Percentiles rank a stretch among this genome's conserved stretches.
Evolutionary conservation across 2,888 invertebrate species (phyloP).

Genomic region (Pollenia griseotomentosa): DNA sequence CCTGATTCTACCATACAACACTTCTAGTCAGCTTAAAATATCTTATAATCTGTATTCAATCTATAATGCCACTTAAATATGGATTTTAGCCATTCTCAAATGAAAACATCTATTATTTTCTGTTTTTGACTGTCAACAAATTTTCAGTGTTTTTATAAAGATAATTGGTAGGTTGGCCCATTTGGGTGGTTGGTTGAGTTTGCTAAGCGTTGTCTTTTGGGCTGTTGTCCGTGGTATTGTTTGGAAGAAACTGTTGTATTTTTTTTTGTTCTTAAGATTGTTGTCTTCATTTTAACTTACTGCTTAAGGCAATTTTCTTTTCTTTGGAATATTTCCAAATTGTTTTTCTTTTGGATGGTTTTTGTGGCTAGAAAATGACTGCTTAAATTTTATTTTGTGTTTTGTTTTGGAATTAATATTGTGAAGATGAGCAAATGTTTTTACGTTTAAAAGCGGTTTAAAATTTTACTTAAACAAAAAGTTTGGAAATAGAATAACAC

Average conservation of each 20-base stretch:
- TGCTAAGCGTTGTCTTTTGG: background rate
- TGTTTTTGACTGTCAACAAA: constrained; percentile 62
- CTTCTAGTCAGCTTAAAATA: constrained; percentile 34
- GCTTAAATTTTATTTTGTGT: constrained; percentile 34
- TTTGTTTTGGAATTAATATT: constrained; percentile 24
- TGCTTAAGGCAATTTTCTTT: constrained; percentile 38
- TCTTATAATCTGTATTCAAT: constrained; percentile 65
- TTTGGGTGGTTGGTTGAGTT: no score
- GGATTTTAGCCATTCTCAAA: constrained; percentile 51
- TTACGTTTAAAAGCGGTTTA: background rate
- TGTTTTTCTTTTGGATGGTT: constrained; percentile 9
- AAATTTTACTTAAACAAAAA: background rate
- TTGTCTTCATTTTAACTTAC: constrained; percentile 13
- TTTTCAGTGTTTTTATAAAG: background rate
- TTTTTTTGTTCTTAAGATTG: background rate
- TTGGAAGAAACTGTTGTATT: constrained; percentile 6
- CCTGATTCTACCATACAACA: background rate
- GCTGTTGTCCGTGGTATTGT: background rate
- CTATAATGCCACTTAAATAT: constrained; percentile 66
- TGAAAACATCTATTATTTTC: constrained; percentile 54
- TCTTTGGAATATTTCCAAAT: constrained; percentile 65
- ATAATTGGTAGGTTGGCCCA: background rate
- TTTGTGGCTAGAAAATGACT: constrained; percentile 45
- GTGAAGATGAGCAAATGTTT: constrained; percentile 24
- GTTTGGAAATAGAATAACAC: background rate